Percentiles rank a stretch among this genome's conserved stretches.
Conservation (phyloP, 2,113 vertebrate genomes). For the Podarcis cretensis region DNA sequence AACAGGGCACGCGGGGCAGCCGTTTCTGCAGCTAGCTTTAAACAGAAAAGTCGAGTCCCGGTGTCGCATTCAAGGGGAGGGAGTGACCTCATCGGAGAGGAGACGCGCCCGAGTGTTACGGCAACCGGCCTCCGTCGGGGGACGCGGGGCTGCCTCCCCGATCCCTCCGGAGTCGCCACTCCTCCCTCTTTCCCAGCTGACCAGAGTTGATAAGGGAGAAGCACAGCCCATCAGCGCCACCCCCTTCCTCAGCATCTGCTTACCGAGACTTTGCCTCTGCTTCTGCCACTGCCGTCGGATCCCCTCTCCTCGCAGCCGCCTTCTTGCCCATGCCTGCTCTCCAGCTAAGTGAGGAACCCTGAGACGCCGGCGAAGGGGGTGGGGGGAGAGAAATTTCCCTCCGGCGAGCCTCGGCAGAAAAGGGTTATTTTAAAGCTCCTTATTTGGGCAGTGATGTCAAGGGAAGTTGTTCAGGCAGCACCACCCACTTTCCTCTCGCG, state of each 20-base stretch:
- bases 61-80: neutral
- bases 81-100: slow-evolving; percentile 24
- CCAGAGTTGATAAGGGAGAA: neutral
- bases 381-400: slow-evolving; percentile 54
- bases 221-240: neutral
- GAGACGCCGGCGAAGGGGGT: slow-evolving; percentile 45
- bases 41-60: neutral
- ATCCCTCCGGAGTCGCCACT: neutral
- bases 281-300: slow-evolving; percentile 26
- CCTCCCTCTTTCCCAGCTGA: no score
- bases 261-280: slow-evolving; percentile 43
- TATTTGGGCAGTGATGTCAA: slow-evolving; percentile 93
- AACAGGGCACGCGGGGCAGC: neutral
- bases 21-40: neutral
- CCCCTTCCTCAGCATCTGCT: neutral
- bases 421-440: slow-evolving; percentile 81
- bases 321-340: slow-evolving; percentile 49
- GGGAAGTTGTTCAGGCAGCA: slow-evolving; percentile 82
- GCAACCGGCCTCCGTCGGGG: neutral
- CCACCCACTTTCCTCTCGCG: slow-evolving; percentile 72
- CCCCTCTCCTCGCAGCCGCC: slow-evolving; percentile 5
- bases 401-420: slow-evolving; percentile 69
- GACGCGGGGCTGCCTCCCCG: neutral
- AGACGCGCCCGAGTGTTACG: neutral
- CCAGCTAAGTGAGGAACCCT: slow-evolving; percentile 41